Base-by-base conservation (phyloP, 2,888 invertebrate genomes). In the Eubasilissa splendida region DNA sequence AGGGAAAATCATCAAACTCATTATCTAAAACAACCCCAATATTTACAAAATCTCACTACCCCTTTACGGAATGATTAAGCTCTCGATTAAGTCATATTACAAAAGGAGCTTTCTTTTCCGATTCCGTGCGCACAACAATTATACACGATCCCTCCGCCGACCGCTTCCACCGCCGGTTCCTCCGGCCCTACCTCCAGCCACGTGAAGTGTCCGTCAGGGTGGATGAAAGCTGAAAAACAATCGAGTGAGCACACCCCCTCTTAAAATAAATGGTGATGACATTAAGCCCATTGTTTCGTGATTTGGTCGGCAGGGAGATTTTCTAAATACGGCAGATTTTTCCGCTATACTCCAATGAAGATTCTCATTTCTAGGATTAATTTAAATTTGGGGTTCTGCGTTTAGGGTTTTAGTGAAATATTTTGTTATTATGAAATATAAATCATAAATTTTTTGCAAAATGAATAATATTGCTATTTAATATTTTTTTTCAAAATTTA, bases 251-350 rank as follows among this genome's bases (percentile, higher is more conserved):
- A 66, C 56, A 73, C 65, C 66, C 79, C 76, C 81, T 74, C 77
- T 81, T 70, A 68, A 76, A 79, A 81, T 75, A 75, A 75, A 76
- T 68, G 65, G 66, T 78, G 81, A 70, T 77, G 81, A 79, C 81
- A 76, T 81, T 81, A 81, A 81, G 79, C 81, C 81, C 71, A 81
- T 81, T 81, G 81, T 81, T 81, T 81, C 75, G 68, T 76, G 75
- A 81, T 81, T 76, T 79, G 76, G 77, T 60, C 75, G 75, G 78
- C 33, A 75, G 71, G 73, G 76, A 71, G 58, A 12, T n/a, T 73
- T 73, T 33, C 50, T 56, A 56, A 56, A n/a, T 22, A 56, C 56
- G 33, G 31, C 58, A 73, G 58, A 58, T 73, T 73, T 56, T 73
- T 33, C 42, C 14, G 58, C 12, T n/a, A 9, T 7, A 42, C 42